phyloP scores from a whole-genome alignment of 2,888 invertebrate genomes.

The Aethes cnicana region DNA sequence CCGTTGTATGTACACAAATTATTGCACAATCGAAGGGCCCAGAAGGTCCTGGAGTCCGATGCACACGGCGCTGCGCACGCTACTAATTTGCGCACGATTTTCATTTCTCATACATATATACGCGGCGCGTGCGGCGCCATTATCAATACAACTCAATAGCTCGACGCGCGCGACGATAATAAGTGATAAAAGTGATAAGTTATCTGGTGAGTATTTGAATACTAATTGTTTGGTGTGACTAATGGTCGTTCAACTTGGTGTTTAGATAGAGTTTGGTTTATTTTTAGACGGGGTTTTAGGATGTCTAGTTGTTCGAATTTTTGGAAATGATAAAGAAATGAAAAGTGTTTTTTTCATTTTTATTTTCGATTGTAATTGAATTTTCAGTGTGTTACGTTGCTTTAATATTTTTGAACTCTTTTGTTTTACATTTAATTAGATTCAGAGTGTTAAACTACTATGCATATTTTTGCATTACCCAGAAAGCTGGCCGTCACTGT shows the following conservation, averaged over 20 bases:
- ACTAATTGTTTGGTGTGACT: constrained; percentile 18
- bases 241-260: not conserved
- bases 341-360: no score
- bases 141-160: constrained; percentile 7
- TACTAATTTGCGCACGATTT: constrained; percentile 13
- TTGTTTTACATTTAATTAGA: no score
- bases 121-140: not conserved
- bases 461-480: no score
- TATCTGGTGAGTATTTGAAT: constrained; percentile 11
- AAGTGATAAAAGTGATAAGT: constrained; percentile 23
- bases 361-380: no score
- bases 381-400: no score
- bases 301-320: no score
- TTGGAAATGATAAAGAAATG: no score
- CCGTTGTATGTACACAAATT: no score
- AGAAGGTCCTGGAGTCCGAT: not conserved
- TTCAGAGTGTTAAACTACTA: no score
- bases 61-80: constrained; percentile 11
- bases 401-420: no score
- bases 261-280: not conserved
- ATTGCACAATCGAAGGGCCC: not conserved
- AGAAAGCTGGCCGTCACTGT: no score
- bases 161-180: constrained; percentile 7
- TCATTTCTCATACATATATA: constrained; percentile 9
- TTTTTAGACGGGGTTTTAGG: no score